phyloP scores from a whole-genome alignment of 2,888 invertebrate genomes.

The Iselma pallidipennis region DNA sequence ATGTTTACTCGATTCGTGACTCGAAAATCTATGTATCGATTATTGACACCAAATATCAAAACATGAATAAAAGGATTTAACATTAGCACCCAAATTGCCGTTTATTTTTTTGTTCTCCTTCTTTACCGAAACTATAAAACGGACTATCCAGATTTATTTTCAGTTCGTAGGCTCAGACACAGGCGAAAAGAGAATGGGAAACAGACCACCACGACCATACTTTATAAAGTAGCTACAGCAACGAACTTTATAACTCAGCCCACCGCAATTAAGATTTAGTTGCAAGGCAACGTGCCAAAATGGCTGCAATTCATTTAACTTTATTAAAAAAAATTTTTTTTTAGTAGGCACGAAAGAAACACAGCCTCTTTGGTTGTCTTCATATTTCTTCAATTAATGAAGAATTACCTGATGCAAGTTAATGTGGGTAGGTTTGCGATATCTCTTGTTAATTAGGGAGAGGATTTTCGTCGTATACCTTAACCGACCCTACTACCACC shows the following conservation, averaged over 20 bases:
- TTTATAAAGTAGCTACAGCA: background rate
- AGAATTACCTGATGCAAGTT: background rate
- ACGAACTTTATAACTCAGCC: constrained; percentile 6
- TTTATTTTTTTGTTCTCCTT: background rate
- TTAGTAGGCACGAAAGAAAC: background rate
- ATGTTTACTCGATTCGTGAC: constrained; percentile 33
- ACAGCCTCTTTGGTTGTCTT: background rate
- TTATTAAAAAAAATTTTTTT: constrained; percentile 11
- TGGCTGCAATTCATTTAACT: constrained; percentile 17
- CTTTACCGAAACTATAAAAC: background rate
- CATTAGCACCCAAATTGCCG: constrained; percentile 15
- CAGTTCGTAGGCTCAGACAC: background rate
- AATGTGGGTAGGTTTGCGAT: background rate
- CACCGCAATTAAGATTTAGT: constrained; percentile 22
- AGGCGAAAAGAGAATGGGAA: background rate
- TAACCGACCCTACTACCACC: background rate
- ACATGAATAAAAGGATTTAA: constrained; percentile 31
- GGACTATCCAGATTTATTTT: constrained; percentile 11
- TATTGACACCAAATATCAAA: constrained; percentile 38
- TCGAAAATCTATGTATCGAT: constrained; percentile 44
- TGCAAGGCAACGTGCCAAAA: constrained; percentile 13
- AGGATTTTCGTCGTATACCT: background rate
- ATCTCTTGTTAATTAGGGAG: background rate
- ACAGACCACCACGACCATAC: constrained; percentile 6
- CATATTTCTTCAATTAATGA: background rate